Evolutionary conservation across 2,113 vertebrate genomes (phyloP).

Genomic region (Notiomystis cincta): DNA sequence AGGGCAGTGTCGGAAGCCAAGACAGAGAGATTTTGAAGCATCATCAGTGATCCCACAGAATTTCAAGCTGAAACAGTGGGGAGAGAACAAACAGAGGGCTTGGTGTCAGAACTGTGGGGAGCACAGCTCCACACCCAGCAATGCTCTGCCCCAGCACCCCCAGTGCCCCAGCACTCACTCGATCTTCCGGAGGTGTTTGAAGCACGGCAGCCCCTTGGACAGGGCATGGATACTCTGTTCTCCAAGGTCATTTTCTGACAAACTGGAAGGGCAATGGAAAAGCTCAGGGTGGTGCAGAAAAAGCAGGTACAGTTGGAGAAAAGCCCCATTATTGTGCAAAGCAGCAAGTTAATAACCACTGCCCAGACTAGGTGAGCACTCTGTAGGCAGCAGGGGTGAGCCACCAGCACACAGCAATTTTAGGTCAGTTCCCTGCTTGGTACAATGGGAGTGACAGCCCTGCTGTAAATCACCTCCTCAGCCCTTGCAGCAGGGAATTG

Average conservation of each 20-base stretch:
- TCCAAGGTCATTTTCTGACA: constrained; percentile 81
- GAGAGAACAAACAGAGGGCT: not conserved
- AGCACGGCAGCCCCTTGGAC: constrained; percentile 49
- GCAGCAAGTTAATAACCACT: not conserved
- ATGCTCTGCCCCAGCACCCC: rapidly evolving
- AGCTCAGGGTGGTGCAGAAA: not conserved
- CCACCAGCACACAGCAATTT: rapidly evolving
- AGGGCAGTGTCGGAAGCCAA: constrained; percentile 15
- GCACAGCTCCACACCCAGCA: rapidly evolving
- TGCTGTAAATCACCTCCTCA: not conserved
- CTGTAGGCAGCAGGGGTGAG: not conserved
- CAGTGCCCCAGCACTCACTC: constrained; percentile 70
- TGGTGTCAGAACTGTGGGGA: not conserved
- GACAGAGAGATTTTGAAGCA: constrained; percentile 25
- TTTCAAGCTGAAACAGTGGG: constrained; percentile 49
- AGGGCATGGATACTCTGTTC: constrained; percentile 57
- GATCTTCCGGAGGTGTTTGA: constrained; percentile 74
- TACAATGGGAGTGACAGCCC: not conserved
- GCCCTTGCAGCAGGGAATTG: not conserved
- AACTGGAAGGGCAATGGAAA: constrained; percentile 52
- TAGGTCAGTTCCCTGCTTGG: not conserved
- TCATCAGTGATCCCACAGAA: constrained; percentile 60
- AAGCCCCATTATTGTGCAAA: not conserved
- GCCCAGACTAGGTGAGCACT: not conserved
- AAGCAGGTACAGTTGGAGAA: not conserved